phyloP scores from a whole-genome alignment of 2,797 vertebrate species.

The Remorina albescens region DNA sequence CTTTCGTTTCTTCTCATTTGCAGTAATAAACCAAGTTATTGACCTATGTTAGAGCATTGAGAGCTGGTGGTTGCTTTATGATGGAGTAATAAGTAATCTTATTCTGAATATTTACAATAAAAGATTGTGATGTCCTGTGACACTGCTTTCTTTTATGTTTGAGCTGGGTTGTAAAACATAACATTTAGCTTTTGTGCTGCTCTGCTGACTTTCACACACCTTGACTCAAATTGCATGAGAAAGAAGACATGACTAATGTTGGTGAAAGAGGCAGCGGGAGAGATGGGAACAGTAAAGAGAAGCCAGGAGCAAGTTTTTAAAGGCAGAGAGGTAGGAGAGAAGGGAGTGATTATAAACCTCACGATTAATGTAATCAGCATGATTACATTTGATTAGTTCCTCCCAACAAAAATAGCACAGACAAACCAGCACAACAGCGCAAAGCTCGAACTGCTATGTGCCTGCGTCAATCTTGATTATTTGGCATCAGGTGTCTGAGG shows the following conservation, averaged over 20 bases:
- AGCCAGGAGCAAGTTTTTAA: constrained; percentile 42
- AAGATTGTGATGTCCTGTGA: not conserved
- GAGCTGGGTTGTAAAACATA: too few relatives aligned
- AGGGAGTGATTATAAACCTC: constrained; percentile 61
- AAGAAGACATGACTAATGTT: not conserved
- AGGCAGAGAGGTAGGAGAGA: constrained; percentile 41
- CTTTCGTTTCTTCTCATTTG: not conserved
- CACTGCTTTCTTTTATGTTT: not conserved
- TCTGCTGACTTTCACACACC: not conserved
- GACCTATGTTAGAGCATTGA: not conserved
- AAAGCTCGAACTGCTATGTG: constrained; percentile 36
- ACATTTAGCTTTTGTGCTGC: not conserved
- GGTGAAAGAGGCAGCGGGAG: not conserved
- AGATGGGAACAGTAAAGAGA: constrained; percentile 20
- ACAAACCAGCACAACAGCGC: constrained; percentile 46
- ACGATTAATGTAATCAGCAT: constrained; percentile 76
- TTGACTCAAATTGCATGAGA: not conserved
- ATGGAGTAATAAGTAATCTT: too few relatives aligned
- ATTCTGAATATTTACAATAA: not conserved
- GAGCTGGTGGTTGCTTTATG: not conserved
- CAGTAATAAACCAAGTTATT: too few relatives aligned
- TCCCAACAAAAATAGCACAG: constrained; percentile 70
- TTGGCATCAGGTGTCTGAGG: constrained; percentile 66
- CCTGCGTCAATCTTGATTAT: constrained; percentile 75
- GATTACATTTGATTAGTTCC: constrained; percentile 78